These are phyloP conservation scores for Harpagoxenus sublaevis DNA, from an alignment of 2,888 invertebrate genomes.

Conservation along the genomic window DNA sequence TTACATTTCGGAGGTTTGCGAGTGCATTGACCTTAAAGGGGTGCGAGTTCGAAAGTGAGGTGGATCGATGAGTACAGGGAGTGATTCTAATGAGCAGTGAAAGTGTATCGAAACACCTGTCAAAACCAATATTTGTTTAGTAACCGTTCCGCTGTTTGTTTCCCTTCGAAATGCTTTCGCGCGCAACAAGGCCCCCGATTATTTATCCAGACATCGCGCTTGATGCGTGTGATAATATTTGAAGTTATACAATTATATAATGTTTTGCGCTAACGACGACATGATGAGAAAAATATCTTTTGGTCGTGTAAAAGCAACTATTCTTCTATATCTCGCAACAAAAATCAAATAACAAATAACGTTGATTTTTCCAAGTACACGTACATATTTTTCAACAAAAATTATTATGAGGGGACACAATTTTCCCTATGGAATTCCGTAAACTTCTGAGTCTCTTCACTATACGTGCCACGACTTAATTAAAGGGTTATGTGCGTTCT, in stretches of 20 bases:
- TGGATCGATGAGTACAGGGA: conserved; percentile 28
- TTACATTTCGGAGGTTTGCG: conserved; percentile 15
- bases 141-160: conserved; percentile 47
- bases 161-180: conserved; percentile 24
- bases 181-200: conserved; percentile 14
- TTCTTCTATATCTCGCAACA: neutral
- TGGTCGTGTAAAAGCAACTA: neutral
- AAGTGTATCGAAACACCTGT: conserved; percentile 52
- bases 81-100: conserved; percentile 56
- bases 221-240: neutral
- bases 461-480: conserved; percentile 24
- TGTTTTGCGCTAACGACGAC: neutral
- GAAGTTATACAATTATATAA: neutral
- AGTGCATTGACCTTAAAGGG: conserved; percentile 42
- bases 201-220: conserved; percentile 3
- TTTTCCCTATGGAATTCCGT: neutral
- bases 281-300: conserved; percentile 8
- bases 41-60: conserved; percentile 38
- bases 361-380: neutral
- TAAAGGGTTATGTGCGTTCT: conserved; percentile 16
- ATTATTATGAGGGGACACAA: neutral
- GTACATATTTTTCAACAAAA: neutral
- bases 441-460: neutral
- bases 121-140: conserved; percentile 54
- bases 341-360: neutral